phyloP scores from a whole-genome alignment of 2,888 invertebrate genomes.

The Hetaerina titia region DNA sequence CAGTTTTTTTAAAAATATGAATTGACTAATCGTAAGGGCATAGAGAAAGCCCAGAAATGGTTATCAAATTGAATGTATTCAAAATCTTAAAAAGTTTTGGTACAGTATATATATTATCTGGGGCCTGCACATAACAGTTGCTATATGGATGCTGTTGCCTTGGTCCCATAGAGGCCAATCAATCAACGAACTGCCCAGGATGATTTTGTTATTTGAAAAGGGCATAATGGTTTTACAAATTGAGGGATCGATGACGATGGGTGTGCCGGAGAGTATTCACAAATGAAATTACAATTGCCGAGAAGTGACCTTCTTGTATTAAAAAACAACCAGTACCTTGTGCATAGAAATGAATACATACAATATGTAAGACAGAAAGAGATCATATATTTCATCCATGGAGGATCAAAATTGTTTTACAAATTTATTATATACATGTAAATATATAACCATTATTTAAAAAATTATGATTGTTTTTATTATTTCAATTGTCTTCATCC shows the following conservation, averaged over 20 bases:
- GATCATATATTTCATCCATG: constrained; percentile 75
- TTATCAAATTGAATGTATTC: not conserved
- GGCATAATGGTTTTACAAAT: constrained; percentile 65
- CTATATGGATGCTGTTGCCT: constrained; percentile 12
- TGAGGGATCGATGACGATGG: constrained; percentile 17
- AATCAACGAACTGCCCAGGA: constrained; percentile 45
- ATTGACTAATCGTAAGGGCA: not conserved
- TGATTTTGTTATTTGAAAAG: not conserved
- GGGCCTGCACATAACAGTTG: not conserved
- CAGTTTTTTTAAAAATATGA: not conserved
- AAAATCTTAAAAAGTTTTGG: not conserved
- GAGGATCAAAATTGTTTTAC: constrained; percentile 75
- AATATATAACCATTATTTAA: constrained; percentile 71
- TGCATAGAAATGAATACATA: constrained; percentile 62
- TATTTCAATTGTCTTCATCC: not conserved
- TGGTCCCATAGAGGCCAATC: constrained; percentile 1
- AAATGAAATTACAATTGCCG: constrained; percentile 72
- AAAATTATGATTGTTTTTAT: constrained; percentile 55
- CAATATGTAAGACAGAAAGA: constrained; percentile 73
- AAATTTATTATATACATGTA: constrained; percentile 73
- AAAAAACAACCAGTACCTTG: constrained; percentile 76
- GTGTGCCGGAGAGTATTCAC: constrained; percentile 69
- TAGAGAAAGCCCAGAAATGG: not conserved
- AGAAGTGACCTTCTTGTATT: constrained; percentile 77
- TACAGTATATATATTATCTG: not conserved